Percentiles rank a stretch among this genome's conserved stretches.
Evolutionary conservation across 2,888 invertebrate genomes (phyloP).

Genomic region (Parnassius smintheus): DNA sequence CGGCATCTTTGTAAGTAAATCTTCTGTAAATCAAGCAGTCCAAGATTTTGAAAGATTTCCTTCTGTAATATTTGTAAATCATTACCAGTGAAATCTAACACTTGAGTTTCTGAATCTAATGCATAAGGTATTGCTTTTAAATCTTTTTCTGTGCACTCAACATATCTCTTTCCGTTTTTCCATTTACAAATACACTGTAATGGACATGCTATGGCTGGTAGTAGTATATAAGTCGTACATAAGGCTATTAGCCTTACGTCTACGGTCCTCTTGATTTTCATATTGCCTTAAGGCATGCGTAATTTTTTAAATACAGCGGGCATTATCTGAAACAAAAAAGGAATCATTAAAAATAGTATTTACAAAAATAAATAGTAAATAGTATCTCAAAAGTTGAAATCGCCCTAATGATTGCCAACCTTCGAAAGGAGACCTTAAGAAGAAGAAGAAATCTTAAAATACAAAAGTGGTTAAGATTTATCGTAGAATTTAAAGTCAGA

Average conservation of each 20-base stretch:
- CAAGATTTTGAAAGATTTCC: conserved; percentile 89
- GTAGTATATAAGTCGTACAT: conserved; percentile 69
- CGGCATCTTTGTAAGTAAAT: conserved; percentile 90
- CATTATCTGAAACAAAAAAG: conserved; percentile 74
- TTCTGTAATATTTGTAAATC: conserved; percentile 88
- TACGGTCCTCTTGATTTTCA: conserved; percentile 62
- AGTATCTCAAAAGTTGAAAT: too few relatives aligned
- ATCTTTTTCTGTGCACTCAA: conserved; percentile 91
- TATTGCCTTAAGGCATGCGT: conserved; percentile 67
- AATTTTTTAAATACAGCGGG: conserved; percentile 43
- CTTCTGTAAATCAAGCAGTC: conserved; percentile 92
- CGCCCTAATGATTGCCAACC: too few relatives aligned
- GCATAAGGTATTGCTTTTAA: conserved; percentile 89
- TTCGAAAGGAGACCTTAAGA: too few relatives aligned
- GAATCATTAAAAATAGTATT: too few relatives aligned
- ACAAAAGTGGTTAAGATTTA: too few relatives aligned
- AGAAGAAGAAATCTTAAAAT: too few relatives aligned
- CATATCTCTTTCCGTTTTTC: conserved; percentile 95
- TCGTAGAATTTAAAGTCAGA: too few relatives aligned
- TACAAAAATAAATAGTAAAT: too few relatives aligned
- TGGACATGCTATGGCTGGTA: conserved; percentile 84
- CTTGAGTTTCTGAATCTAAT: conserved; percentile 92
- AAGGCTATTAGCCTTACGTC: conserved; percentile 71
- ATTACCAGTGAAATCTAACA: conserved; percentile 92
- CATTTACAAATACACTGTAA: conserved; percentile 92